Percentiles rank a stretch among this genome's conserved stretches.
Conservation (phyloP, 2,113 vertebrate species). For the Lethenteron camtschaticum region DNA sequence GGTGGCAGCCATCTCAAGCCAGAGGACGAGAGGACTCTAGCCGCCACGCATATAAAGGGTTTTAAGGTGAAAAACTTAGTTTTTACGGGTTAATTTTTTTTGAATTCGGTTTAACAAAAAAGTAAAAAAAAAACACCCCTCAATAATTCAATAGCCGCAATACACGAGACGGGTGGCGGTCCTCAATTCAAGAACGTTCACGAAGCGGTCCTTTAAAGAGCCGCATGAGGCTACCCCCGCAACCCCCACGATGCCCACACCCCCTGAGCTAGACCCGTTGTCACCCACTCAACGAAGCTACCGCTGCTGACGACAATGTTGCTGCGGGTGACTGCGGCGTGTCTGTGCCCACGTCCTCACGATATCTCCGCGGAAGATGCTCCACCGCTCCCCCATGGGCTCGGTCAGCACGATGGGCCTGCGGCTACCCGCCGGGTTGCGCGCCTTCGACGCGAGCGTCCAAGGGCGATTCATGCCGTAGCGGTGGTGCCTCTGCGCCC, state of each 20-base stretch:
- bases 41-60: too few species aligned
- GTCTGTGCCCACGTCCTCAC: conserved; percentile 19
- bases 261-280: background rate
- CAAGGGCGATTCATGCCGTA: conserved; percentile 47
- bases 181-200: background rate
- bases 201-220: background rate
- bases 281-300: background rate
- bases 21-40: too few species aligned
- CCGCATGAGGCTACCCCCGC: background rate
- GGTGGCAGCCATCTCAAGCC: too few species aligned
- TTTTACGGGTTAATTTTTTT: too few species aligned
- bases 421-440: conserved; percentile 32
- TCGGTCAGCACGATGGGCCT: conserved; percentile 46
- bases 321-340: background rate
- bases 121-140: too few species aligned
- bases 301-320: too few species aligned
- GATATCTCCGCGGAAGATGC: conserved; percentile 43
- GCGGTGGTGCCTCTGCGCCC: conserved; percentile 23
- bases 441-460: conserved; percentile 24
- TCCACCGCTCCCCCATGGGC: conserved; percentile 43
- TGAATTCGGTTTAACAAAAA: too few species aligned
- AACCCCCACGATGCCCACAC: background rate
- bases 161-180: too few species aligned
- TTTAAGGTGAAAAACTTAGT: too few species aligned
- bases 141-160: too few species aligned